Conservation (phyloP, 2,113 vertebrate species). For the Rhea pennata region DNA sequence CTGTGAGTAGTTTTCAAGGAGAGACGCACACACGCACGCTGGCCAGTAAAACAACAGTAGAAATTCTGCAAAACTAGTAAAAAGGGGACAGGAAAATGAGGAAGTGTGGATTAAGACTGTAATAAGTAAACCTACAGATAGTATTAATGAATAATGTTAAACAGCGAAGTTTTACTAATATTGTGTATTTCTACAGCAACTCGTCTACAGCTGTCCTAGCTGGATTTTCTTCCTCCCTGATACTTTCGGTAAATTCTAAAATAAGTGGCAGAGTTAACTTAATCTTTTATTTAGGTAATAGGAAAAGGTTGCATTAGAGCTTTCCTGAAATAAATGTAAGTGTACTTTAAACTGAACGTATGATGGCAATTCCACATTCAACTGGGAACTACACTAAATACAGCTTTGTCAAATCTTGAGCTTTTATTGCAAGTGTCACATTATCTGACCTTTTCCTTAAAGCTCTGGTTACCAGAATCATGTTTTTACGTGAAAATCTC, state of each 20-base stretch:
- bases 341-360: not conserved
- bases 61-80: not conserved
- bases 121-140: not conserved
- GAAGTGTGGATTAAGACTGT: not conserved
- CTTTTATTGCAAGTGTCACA: slow-evolving; percentile 14
- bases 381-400: slow-evolving; percentile 16
- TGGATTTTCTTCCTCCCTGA: accelerated
- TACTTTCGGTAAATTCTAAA: slow-evolving; percentile 46
- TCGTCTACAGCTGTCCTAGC: not conserved
- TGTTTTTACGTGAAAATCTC: not conserved
- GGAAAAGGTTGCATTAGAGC: slow-evolving; percentile 34
- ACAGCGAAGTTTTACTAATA: not conserved
- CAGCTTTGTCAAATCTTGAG: not conserved
- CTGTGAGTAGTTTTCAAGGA: not conserved
- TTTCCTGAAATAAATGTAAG: slow-evolving; percentile 52
- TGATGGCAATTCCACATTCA: slow-evolving; percentile 7
- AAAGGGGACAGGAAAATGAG: not conserved
- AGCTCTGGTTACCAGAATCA: not conserved
- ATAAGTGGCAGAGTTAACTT: slow-evolving; percentile 15
- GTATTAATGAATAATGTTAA: not conserved
- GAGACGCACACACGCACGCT: too few species aligned
- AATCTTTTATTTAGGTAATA: slow-evolving; percentile 51
- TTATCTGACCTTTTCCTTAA: slow-evolving; percentile 31
- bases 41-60: not conserved
- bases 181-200: not conserved